Percentiles rank a stretch among this genome's conserved stretches.
Conservation (phyloP, 2,797 vertebrate genomes). For the Alcedo atthis region DNA sequence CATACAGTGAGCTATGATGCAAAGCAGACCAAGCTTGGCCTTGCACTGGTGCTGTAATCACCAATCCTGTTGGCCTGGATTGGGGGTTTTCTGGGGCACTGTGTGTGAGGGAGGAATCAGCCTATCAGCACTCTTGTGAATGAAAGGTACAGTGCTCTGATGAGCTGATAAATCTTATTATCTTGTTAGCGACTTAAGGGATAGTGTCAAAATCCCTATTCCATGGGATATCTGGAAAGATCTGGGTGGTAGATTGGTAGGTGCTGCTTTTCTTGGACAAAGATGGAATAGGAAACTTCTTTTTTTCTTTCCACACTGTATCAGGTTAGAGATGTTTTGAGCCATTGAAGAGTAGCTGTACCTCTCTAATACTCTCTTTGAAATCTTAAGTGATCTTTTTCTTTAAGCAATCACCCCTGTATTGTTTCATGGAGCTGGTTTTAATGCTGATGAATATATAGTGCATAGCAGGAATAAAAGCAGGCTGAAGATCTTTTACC, state of each 20-base stretch:
- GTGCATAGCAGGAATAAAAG: neutral
- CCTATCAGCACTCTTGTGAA: neutral
- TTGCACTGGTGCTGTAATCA: neutral
- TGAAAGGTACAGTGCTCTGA: neutral
- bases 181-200: neutral
- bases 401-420: neutral
- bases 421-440: neutral
- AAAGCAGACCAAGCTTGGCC: neutral
- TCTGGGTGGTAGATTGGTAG: neutral
- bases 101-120: neutral
- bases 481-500: neutral
- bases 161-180: neutral
- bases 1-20: rapidly evolving
- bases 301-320: neutral
- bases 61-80: neutral
- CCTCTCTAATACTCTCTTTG: neutral
- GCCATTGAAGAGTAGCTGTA: neutral
- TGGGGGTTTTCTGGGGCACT: neutral
- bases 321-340: neutral
- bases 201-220: neutral
- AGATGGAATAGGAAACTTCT: neutral
- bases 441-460: neutral
- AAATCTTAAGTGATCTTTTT: neutral
- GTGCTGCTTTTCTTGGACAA: neutral
- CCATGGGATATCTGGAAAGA: neutral